phyloP scores from a whole-genome alignment of 2,113 vertebrate genomes.

The Marmota flaviventris region DNA sequence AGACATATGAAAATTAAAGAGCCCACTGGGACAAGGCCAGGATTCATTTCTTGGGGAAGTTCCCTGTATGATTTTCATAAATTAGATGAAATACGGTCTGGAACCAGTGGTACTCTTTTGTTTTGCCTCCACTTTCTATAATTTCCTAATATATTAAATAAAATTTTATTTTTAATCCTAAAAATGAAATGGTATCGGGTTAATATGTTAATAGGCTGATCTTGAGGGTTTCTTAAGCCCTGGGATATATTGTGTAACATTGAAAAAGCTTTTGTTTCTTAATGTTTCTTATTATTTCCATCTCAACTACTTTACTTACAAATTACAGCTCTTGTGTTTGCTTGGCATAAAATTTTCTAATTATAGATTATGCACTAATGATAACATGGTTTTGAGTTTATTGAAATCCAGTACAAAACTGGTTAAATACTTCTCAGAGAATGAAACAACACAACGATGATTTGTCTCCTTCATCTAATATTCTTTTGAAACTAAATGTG shows the following conservation, averaged over 20 bases:
- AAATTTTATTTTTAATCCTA: background rate
- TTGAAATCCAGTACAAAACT: conserved; percentile 57
- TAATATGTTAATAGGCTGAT: background rate
- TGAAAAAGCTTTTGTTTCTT: conserved; percentile 51
- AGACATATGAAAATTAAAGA: background rate
- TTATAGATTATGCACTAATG: conserved; percentile 47
- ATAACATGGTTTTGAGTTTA: conserved; percentile 34
- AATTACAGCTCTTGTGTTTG: conserved; percentile 67
- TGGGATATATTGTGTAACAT: conserved; percentile 2
- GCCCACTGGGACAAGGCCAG: background rate
- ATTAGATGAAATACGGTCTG: background rate
- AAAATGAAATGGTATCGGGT: background rate
- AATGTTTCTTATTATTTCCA: conserved; percentile 60
- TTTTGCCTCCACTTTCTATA: background rate
- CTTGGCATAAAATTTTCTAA: conserved; percentile 56
- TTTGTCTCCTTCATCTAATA: conserved; percentile 8
- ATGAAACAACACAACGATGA: conserved; percentile 13
- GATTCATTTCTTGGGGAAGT: background rate
- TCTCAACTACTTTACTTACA: conserved; percentile 60
- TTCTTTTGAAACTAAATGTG: conserved; percentile 55
- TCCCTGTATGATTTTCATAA: background rate
- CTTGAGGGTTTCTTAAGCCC: conserved; percentile 1
- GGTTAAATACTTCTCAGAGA: conserved; percentile 51
- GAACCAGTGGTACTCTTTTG: background rate
- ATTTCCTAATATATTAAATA: conserved; percentile 49